Evolutionary conservation across 2,888 invertebrate genomes (phyloP), one percentile per base, ranked within the genome.

Genomic region (Hydraecia micacea): DNA sequence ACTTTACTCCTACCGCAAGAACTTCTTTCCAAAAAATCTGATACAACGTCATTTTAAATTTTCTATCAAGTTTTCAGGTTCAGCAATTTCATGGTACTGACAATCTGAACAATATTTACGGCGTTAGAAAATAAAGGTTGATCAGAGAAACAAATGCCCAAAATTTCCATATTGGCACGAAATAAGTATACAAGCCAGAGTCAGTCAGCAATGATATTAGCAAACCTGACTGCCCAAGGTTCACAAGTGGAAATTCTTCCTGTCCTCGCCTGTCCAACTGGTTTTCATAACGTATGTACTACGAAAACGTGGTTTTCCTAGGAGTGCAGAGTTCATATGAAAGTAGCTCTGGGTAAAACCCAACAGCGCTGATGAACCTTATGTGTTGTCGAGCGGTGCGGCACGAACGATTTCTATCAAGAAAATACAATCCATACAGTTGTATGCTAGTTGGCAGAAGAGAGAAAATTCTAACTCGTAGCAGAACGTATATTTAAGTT

Each of bases 391-490:
- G 79, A 62, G 74, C 67, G 28, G 52, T 21, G 67, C 62, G 55
- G 46, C 80, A 80, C 80, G 79, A 46, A 74, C 80, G 68, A 68
- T 74, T 68, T 80, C 80, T 68, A 80, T 28, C 25, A n/a, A n/a
- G 55, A 46, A 67, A 63, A 49, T 66, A 60, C 66, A 78, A 58
- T 58, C 32, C 46, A 18, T 62, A 15, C 15, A 63, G 28, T n/a
- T n/a, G n/a, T n/a, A n/a, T n/a, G n/a, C n/a, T n/a, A n/a, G n/a
- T 55, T 55, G 21, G 0, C 28, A 39, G 80, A 58, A 32, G 15
- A 66, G 21, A 67, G 18, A 7, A 46, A 55, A 39, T n/a, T n/a
- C 11, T 18, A 18, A 36, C 1, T n/a, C 69, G 18, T 9, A 36
- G 25, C 25, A 32, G 36, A 18, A 36, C 46, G 7, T 49, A 18